Base-by-base conservation (phyloP, 1,140 invertebrate species). In the Macrosteles quadrilineatus region DNA sequence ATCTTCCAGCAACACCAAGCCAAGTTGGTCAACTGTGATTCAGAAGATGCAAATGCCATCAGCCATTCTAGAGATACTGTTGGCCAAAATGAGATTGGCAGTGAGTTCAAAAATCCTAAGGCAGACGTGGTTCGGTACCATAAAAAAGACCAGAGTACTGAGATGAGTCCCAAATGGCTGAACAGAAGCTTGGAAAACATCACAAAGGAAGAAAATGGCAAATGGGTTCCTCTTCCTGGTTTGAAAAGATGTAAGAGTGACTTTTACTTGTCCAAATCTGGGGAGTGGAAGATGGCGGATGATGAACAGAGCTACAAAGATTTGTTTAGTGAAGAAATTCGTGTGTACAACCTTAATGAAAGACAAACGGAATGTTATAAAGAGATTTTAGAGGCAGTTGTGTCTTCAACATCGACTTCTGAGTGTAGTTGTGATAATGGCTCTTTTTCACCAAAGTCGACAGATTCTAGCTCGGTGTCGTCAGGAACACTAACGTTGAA, bases 1-100 rank as follows among this genome's bases (percentile, higher is more conserved):
- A 73, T 77, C 21, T 75, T 77, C 55, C 76, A 77, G 72, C 69
- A 77, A 64, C 75, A 77, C 40, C 76, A 77, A 64, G 75, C 76
- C 4, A 71, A 72, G 29, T 55, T 77, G 12, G 66, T 77, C 23
- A 74, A 77, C 55, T 76, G 75, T 57, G 76, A 77, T 64, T 69
- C 70, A 11, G 76, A 77, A 64, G 76, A 77, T 67, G 76, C 76
- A 11, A 72, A 50, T 2, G 73, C 73, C 1, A 70, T 74, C 21
- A 71, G 14, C 69, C 59, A 9, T 29, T 36, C 32, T 14, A 36
- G 32, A 36, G 32, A 6, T 6, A 36, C 32, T 6, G 14, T 14
- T 36, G 14, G 32, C 14, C 14, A 4, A 36, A 36, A 6, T 4
- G 4, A 36, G 4, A 36, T 6, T 36, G 32, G n/a, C 1, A 23